Evolutionary conservation across 2,888 invertebrate species (phyloP), one percentile per base, ranked within the genome.

Genomic region (Dicyrtoma fusca): DNA sequence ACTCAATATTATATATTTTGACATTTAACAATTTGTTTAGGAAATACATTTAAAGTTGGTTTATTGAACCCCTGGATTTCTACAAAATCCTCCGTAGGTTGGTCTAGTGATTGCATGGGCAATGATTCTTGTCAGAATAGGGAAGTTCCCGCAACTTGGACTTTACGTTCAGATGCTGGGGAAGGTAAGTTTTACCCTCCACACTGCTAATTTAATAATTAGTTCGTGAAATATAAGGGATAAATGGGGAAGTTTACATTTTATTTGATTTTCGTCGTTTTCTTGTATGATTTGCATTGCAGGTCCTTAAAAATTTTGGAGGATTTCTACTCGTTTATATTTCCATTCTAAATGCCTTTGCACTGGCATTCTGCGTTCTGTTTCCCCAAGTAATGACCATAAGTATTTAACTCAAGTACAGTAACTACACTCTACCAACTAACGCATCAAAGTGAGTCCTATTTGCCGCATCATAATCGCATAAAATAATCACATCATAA

Each of bases 151-250:
- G 45, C 90, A 90, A 77, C 92, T 93, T 80, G 93, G 93, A 0
- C 85, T 93, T 1, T 94, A 93, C 82, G 90, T 94, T 25, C 92
- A 94, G 84, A 93, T 94, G 92, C 92, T 93, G 82, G 92, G 91
- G 1, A 91, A 90, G 81, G 89, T 93, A 71, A 89, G 45, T 45
- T 45, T 45, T 45, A 45, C 45, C 13, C 11, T 11, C 8, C 8
- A 45, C 45, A 45, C 13, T n/a, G n/a, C n/a, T n/a, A n/a, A n/a
- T n/a, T n/a, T n/a, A n/a, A n/a, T n/a, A n/a, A n/a, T 34, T 34
- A 34, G 4, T 34, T 34, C 34, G 34, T 34, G 34, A 34, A n/a
- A n/a, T n/a, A n/a, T n/a, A n/a, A n/a, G n/a, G n/a, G n/a, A n/a
- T n/a, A 49, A 49, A 4, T 49, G 14, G 3, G 13, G 11, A 49